Conservation (phyloP, 1,140 invertebrate genomes). For the Penaeus indicus region DNA sequence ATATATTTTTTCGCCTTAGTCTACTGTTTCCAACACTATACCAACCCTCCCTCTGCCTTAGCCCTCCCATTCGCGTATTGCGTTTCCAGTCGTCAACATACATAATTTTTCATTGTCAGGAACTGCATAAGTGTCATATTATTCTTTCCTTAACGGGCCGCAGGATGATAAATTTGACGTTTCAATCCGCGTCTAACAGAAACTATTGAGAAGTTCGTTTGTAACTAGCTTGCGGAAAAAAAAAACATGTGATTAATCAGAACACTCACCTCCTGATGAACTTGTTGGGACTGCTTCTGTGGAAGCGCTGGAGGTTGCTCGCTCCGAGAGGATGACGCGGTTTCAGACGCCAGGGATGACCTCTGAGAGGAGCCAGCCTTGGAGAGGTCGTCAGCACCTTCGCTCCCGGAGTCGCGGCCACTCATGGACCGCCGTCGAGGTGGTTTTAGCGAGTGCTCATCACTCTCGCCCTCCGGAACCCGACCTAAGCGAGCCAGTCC, state of each 20-base stretch:
- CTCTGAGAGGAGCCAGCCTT: constrained; percentile 47
- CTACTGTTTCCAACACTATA: no score
- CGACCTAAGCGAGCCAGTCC: constrained; percentile 61
- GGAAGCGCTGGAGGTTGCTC: constrained; percentile 52
- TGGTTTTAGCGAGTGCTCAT: constrained; percentile 51
- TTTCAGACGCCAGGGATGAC: constrained; percentile 48
- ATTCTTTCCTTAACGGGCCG: no score
- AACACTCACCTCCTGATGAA: constrained; percentile 45
- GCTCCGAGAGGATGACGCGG: constrained; percentile 32
- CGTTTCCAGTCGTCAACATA: no score
- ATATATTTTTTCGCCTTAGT: no score
- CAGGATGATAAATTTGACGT: no score
- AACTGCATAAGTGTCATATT: no score
- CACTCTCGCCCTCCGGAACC: constrained; percentile 53
- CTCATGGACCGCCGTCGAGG: constrained; percentile 51
- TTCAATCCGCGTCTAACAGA: no score
- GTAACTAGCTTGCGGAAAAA: background rate
- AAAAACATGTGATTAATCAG: no score
- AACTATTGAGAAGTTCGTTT: no score
- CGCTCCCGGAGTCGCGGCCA: constrained; percentile 48
- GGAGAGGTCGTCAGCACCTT: constrained; percentile 45
- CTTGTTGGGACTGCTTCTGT: constrained; percentile 37
- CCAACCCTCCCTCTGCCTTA: no score
- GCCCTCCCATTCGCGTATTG: no score
- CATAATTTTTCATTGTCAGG: no score